A percentile compares a stretch with the other conserved stretches of the same genome.
Evolutionary conservation across 2,113 vertebrate species (phyloP).

Genomic region (Sinosuthora webbiana): DNA sequence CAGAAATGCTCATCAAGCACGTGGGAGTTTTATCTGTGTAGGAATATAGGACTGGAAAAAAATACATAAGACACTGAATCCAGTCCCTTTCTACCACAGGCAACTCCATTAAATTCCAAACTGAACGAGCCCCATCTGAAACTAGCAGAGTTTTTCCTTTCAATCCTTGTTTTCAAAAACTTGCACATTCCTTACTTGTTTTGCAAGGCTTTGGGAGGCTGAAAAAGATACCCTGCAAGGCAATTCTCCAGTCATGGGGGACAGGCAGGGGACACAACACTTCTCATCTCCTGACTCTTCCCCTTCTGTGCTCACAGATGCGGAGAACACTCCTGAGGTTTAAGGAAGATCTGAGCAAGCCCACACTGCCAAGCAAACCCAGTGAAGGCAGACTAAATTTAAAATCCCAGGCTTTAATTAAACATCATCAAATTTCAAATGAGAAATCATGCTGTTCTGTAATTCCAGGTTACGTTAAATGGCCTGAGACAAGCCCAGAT

Average conservation of each 20-base stretch:
- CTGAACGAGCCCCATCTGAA: not conserved
- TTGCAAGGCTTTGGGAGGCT: not conserved
- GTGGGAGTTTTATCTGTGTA: not conserved
- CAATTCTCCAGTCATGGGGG: not conserved
- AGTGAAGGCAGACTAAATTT: constrained; percentile 53
- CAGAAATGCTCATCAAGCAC: not conserved
- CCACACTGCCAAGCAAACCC: constrained; percentile 27
- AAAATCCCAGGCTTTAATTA: constrained; percentile 59
- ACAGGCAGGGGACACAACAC: not conserved
- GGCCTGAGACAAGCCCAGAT: constrained; percentile 56
- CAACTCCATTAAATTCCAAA: not conserved
- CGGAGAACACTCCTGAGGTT: constrained; percentile 3
- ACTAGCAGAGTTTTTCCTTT: not conserved
- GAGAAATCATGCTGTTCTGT: constrained; percentile 65
- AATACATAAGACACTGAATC: not conserved
- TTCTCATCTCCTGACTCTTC: not conserved
- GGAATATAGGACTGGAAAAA: not conserved
- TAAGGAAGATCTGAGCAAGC: constrained; percentile 11
- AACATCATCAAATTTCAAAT: constrained; percentile 53
- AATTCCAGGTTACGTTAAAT: constrained; percentile 64
- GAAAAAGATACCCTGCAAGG: not conserved
- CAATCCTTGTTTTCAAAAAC: not conserved
- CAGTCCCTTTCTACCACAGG: not conserved
- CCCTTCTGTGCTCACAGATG: constrained; percentile 1
- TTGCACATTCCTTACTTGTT: not conserved